Base-by-base conservation (phyloP, 2,113 vertebrate genomes). In the Melierax canorus region DNA sequence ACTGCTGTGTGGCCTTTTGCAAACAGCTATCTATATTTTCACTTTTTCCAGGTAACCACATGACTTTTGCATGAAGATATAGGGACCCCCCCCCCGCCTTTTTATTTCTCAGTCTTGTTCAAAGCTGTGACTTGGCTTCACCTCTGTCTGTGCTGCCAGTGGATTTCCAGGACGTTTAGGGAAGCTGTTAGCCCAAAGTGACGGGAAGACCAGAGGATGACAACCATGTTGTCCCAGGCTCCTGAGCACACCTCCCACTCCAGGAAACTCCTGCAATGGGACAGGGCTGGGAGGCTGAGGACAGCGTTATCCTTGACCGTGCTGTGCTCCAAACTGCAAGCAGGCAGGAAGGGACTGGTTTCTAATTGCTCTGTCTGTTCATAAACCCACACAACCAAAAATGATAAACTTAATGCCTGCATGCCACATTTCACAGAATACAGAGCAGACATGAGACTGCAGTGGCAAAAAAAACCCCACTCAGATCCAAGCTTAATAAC, bases 401-500 rank as follows among this genome's bases (percentile, higher is more conserved):
- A 48, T 45, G 1, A 68, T 46, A 14, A 53, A 76, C 68, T 82
- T 87, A 41, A 78, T 69, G 71, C 23, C 83, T 55, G 53, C 53
- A 38, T 56, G 67, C 51, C 91, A 92, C 60, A n/a, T 85, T 71
- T 89, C 60, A 59, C 32, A 19, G 64, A 53, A 78, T 10, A 87
- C 32, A 38, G 76, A 94, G 69, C 86, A 81, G 77, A 64, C 41
- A 20, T 30, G 46, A 58, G 83, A 41, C 68, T 87, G 91, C 73
- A 66, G 58, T 11, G 53, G 73, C 48, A 69, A 87, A 78, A 60
- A 63, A 67, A 1, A 2, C 19, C 38, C 16, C 58, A 50, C 46
- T 64, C 60, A 79, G 76, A 73, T 87, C 66, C 77, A 43, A 62
- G 66, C 84, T 81, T 60, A 94, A 82, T 86, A 87, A 79, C 32